These are phyloP conservation scores for Mechanitis mazaeus DNA, from an alignment of 2,888 invertebrate species.

Conservation along the genomic window DNA sequence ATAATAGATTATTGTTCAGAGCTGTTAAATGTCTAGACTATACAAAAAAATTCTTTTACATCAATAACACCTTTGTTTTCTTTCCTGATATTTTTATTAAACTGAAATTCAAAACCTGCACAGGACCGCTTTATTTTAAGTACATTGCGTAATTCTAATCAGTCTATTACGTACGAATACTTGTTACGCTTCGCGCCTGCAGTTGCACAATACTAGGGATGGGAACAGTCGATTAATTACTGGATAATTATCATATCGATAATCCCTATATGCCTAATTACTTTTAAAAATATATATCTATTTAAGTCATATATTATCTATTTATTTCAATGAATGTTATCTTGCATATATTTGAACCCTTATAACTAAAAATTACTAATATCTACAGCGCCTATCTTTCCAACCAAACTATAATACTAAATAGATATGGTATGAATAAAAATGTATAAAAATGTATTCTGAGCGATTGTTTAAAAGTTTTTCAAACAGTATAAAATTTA, in stretches of 20 bases:
- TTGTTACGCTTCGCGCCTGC: slow-evolving; percentile 51
- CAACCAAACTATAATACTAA: no score
- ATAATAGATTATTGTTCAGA: slow-evolving; percentile 33
- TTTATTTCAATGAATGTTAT: no score
- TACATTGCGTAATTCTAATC: slow-evolving; percentile 30
- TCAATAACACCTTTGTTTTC: neutral
- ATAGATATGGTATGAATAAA: no score
- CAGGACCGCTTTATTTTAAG: slow-evolving; percentile 16
- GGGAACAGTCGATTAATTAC: slow-evolving; percentile 32
- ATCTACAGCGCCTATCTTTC: no score
- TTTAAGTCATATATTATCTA: neutral
- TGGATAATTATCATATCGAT: no score
- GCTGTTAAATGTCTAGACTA: slow-evolving; percentile 30
- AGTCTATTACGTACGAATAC: slow-evolving; percentile 30
- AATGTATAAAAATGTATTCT: no score
- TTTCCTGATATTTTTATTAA: neutral
- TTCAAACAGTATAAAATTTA: no score
- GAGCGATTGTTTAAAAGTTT: no score
- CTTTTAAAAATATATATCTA: neutral
- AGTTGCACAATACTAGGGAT: slow-evolving; percentile 56
- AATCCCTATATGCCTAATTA: no score
- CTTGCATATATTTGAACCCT: no score
- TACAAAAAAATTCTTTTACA: slow-evolving; percentile 21
- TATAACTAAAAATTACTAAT: no score
- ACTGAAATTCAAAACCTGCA: neutral